Evolutionary conservation across 1,140 invertebrate genomes (phyloP).

Genomic region (Trichonephila inaurata): DNA sequence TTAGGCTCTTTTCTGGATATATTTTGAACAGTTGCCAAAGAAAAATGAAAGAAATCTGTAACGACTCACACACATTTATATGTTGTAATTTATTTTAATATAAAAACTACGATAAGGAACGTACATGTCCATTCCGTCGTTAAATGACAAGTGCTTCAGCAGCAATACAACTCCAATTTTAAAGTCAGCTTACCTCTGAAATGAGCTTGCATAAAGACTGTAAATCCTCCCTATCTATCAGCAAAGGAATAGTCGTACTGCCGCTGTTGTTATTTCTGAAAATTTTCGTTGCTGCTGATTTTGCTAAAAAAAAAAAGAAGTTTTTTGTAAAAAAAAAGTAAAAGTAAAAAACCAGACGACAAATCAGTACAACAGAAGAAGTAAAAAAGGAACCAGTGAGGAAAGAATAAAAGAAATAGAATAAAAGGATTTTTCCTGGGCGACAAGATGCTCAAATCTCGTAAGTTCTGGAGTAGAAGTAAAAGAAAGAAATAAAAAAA

Average conservation of each 20-base stretch:
- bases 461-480: background rate
- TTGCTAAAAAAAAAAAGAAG: background rate
- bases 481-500: background rate
- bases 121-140: no score
- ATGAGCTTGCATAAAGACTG: slow-evolving; percentile 55
- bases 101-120: no score
- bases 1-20: no score
- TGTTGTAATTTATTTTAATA: no score
- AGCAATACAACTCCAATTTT: background rate
- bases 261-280: background rate
- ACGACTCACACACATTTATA: no score
- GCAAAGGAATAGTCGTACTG: background rate
- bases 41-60: no score
- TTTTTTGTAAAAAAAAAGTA: background rate
- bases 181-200: slow-evolving; percentile 18
- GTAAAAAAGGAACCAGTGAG: background rate
- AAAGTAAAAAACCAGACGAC: background rate
- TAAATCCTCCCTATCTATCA: background rate
- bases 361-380: slow-evolving; percentile 10
- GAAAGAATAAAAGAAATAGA: background rate
- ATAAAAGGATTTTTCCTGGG: background rate
- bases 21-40: no score
- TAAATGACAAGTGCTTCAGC: no score
- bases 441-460: slow-evolving; percentile 54
- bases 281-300: background rate